These are phyloP conservation scores for Clanis bilineata DNA, from an alignment of 2,888 invertebrate genomes.

Conservation along the genomic window DNA sequence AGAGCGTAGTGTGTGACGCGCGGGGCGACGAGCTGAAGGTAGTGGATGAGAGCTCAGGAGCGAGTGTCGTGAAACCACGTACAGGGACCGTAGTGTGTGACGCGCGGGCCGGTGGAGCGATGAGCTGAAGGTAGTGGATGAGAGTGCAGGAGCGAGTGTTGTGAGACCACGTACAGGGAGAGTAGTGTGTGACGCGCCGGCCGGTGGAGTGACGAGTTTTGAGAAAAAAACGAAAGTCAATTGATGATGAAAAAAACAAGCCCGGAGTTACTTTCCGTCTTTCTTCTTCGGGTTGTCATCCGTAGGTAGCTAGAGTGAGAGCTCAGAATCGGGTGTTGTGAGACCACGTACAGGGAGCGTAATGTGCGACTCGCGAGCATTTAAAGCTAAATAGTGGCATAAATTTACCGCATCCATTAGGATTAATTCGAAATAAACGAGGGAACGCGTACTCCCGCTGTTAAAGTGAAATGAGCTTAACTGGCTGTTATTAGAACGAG, in stretches of 20 bases:
- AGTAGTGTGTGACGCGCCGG: background rate
- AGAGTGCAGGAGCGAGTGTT: background rate
- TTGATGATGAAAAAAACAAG: no score
- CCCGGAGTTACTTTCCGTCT: no score
- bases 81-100: background rate
- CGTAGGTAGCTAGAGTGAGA: background rate
- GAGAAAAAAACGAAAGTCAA: no score
- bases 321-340: background rate
- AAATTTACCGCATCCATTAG: background rate
- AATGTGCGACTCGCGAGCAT: no score
- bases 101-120: background rate
- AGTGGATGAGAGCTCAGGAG: background rate
- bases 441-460: background rate
- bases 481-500: background rate
- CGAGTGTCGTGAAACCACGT: background rate
- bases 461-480: background rate
- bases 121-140: background rate
- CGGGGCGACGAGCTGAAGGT: background rate
- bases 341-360: background rate
- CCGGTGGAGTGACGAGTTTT: background rate
- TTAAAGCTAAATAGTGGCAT: background rate
- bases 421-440: background rate
- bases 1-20: background rate
- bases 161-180: background rate
- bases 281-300: no score